These are phyloP conservation scores for Caenorhabditis becei DNA, from an alignment of 2,888 invertebrate species.

Conservation along the genomic window DNA sequence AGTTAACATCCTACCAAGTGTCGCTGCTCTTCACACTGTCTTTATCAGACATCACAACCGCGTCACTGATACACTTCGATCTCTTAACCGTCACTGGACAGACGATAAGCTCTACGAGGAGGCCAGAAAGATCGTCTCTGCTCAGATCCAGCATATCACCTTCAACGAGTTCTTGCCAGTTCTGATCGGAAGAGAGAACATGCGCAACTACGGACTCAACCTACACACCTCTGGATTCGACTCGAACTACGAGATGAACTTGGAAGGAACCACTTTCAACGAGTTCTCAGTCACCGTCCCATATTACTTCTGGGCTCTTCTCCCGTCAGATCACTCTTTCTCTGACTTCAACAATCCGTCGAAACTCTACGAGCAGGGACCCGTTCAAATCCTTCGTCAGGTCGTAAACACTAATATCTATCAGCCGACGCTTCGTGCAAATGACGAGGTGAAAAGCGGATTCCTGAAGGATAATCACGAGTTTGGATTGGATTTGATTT, in stretches of 20 bases:
- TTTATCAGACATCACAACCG: slow-evolving; percentile 81
- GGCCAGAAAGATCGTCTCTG: slow-evolving; percentile 83
- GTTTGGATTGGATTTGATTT: slow-evolving; percentile 78
- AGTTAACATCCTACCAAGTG: slow-evolving; percentile 79
- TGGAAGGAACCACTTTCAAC: slow-evolving; percentile 86
- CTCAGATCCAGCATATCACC: slow-evolving; percentile 85
- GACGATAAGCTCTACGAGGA: slow-evolving; percentile 82
- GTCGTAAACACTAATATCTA: slow-evolving; percentile 67
- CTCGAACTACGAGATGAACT: slow-evolving; percentile 85
- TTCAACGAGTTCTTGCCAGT: slow-evolving; percentile 82
- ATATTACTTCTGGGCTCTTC: slow-evolving; percentile 70
- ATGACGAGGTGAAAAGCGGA: slow-evolving; percentile 71
- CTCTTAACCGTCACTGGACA: slow-evolving; percentile 80
- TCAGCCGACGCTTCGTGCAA: slow-evolving; percentile 67
- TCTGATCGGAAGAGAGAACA: slow-evolving; percentile 76
- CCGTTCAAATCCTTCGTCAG: slow-evolving; percentile 74
- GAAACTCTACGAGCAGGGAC: slow-evolving; percentile 75
- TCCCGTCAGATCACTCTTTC: slow-evolving; percentile 68
- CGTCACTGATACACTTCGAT: slow-evolving; percentile 74
- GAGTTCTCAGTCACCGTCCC: slow-evolving; percentile 78
- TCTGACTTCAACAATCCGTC: slow-evolving; percentile 80
- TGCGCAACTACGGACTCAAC: slow-evolving; percentile 87
- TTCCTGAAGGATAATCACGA: slow-evolving; percentile 69
- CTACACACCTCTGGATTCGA: slow-evolving; percentile 85
- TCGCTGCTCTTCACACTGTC: slow-evolving; percentile 79